Evolutionary conservation across 2,113 vertebrate species (phyloP).

Genomic region (Pelodiscus sinensis): DNA sequence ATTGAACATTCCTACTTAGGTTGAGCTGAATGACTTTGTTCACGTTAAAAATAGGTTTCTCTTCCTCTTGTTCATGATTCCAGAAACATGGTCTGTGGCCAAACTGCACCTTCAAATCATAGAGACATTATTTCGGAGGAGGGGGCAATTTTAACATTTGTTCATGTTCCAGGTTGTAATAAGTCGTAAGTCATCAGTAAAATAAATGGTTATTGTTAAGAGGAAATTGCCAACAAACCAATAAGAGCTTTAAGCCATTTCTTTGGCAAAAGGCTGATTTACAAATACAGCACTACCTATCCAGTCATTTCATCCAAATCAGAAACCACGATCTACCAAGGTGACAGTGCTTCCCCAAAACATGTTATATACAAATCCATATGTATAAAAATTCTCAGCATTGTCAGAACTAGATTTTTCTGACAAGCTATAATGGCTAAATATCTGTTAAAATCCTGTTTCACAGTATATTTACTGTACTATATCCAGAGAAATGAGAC

Average conservation of each 20-base stretch:
- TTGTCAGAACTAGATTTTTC: conserved; percentile 38
- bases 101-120: conserved; percentile 38
- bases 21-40: conserved; percentile 64
- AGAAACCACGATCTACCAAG: conserved; percentile 4
- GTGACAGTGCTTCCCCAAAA: not conserved
- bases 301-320: conserved; percentile 30
- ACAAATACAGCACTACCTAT: conserved; percentile 57
- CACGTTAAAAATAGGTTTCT: conserved; percentile 44
- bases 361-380: not conserved
- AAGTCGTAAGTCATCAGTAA: conserved; percentile 36
- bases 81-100: conserved; percentile 52
- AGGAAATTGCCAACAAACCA: conserved; percentile 51
- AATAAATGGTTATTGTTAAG: conserved; percentile 31
- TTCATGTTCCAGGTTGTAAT: conserved; percentile 33
- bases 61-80: conserved; percentile 55
- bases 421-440: conserved; percentile 39
- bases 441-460: conserved; percentile 43
- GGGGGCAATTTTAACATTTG: conserved; percentile 3
- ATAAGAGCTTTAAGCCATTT: conserved; percentile 36
- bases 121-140: conserved; percentile 23
- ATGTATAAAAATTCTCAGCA: conserved; percentile 24
- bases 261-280: conserved; percentile 50
- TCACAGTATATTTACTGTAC: conserved; percentile 14
- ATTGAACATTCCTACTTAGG: conserved; percentile 39
- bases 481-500: conserved; percentile 22